Evolutionary conservation across 2,113 vertebrate genomes (phyloP).

Genomic region (Pachycephala philippinensis): DNA sequence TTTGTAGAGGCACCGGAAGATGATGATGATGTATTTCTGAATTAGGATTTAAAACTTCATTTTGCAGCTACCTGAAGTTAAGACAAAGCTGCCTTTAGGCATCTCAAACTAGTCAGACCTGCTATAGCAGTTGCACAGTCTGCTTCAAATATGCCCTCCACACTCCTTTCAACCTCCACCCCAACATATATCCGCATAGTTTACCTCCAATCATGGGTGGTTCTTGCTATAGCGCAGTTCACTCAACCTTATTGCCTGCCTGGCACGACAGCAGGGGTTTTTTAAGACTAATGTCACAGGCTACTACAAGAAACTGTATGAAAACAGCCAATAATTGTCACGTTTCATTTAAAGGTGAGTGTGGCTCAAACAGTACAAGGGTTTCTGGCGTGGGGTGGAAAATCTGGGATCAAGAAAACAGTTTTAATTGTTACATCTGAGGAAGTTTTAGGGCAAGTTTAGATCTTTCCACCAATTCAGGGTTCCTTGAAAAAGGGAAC

Average conservation of each 20-base stretch:
- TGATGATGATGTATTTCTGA: constrained; percentile 26
- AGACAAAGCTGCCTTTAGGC: constrained; percentile 78
- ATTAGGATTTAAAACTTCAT: constrained; percentile 53
- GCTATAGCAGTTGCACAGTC: constrained; percentile 72
- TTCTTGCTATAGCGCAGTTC: constrained; percentile 14
- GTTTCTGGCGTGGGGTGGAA: neutral
- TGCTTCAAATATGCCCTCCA: constrained; percentile 61
- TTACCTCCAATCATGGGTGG: constrained; percentile 49
- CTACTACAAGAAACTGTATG: neutral
- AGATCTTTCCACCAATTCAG: neutral
- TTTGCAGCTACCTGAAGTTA: constrained; percentile 68
- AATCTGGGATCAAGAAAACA: neutral
- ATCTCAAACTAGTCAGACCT: constrained; percentile 82
- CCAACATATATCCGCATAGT: constrained; percentile 68
- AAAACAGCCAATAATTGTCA: neutral
- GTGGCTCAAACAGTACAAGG: neutral
- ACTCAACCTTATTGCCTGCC: neutral
- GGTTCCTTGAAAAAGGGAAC: constrained; percentile 27
- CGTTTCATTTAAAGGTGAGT: neutral
- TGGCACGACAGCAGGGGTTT: neutral
- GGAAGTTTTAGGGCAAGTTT: neutral
- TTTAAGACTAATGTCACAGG: neutral
- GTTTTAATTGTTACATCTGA: neutral
- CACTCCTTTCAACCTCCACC: constrained; percentile 61
- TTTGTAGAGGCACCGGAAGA: constrained; percentile 42